Percentiles rank a stretch among this genome's conserved stretches.
These are phyloP conservation scores for Junonia oenone DNA, from an alignment of 2,888 invertebrate genomes.

Conservation along the genomic window DNA sequence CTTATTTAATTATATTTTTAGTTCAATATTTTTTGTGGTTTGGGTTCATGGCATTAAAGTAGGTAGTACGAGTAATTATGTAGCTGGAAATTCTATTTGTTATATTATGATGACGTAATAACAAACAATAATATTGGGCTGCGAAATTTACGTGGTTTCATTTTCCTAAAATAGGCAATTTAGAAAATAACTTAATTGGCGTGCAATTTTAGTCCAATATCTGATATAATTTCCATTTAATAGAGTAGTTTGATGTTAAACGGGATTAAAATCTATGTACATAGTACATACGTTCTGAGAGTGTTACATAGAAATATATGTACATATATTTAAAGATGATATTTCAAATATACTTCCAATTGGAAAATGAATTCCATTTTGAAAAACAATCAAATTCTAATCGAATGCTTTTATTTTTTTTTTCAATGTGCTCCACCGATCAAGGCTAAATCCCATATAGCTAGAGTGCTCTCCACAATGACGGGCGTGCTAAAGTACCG, in stretches of 20 bases:
- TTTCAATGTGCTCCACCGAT: conserved; percentile 4
- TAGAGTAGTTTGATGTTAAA: not conserved
- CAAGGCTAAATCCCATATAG: conserved; percentile 13
- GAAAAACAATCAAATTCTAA: not conserved
- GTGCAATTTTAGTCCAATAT: not conserved
- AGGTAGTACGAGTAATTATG: too few relatives aligned
- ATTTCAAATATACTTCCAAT: too few relatives aligned
- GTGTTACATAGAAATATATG: too few relatives aligned
- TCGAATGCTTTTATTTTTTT: conserved; percentile 1
- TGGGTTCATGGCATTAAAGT: too few relatives aligned
- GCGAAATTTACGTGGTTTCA: not conserved
- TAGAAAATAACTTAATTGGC: not conserved
- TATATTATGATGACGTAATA: too few relatives aligned
- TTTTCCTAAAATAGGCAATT: not conserved
- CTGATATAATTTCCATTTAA: not conserved
- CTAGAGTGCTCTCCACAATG: conserved; percentile 26
- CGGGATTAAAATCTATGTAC: not conserved
- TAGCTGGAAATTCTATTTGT: too few relatives aligned
- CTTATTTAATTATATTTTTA: too few relatives aligned
- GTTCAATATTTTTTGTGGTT: too few relatives aligned
- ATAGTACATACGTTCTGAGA: too few relatives aligned
- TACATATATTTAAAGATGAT: too few relatives aligned
- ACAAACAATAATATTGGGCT: not conserved
- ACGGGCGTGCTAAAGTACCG: conserved; percentile 49
- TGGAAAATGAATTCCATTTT: not conserved